phyloP scores from a whole-genome alignment of 2,113 vertebrate species.

The Tetraodon nigroviridis region DNA sequence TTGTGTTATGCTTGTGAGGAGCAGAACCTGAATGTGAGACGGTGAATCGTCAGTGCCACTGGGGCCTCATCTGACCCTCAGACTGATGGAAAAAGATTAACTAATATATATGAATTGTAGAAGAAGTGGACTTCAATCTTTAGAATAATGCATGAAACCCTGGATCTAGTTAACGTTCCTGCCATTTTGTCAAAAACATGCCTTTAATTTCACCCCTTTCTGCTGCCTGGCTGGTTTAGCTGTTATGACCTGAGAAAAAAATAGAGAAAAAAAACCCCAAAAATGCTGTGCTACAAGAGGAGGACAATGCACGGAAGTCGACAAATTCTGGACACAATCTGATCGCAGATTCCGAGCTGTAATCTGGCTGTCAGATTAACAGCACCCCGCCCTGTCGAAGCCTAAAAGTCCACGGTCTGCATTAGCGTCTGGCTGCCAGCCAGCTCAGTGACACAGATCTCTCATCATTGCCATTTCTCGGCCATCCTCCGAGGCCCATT shows the following conservation, averaged over 20 bases:
- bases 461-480: slow-evolving; percentile 57
- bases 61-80: too few relatives aligned
- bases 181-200: too few relatives aligned
- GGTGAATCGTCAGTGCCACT: too few relatives aligned
- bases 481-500: slow-evolving; percentile 56
- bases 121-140: too few relatives aligned
- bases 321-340: slow-evolving; percentile 37
- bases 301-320: not conserved
- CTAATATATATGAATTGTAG: too few relatives aligned
- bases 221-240: not conserved
- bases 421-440: slow-evolving; percentile 51
- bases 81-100: too few relatives aligned
- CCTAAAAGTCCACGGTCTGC: slow-evolving; percentile 49
- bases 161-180: too few relatives aligned
- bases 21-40: too few relatives aligned
- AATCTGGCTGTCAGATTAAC: slow-evolving; percentile 40
- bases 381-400: slow-evolving; percentile 45
- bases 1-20: too few relatives aligned
- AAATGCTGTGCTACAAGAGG: not conserved
- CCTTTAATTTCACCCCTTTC: not conserved
- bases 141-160: too few relatives aligned
- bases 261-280: not conserved
- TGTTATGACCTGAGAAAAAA: not conserved
- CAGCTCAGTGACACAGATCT: slow-evolving; percentile 53
- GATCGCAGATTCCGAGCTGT: slow-evolving; percentile 23